These are phyloP conservation scores for Reticulitermes speratus DNA, from an alignment of 1,140 invertebrate genomes.

Conservation along the genomic window DNA sequence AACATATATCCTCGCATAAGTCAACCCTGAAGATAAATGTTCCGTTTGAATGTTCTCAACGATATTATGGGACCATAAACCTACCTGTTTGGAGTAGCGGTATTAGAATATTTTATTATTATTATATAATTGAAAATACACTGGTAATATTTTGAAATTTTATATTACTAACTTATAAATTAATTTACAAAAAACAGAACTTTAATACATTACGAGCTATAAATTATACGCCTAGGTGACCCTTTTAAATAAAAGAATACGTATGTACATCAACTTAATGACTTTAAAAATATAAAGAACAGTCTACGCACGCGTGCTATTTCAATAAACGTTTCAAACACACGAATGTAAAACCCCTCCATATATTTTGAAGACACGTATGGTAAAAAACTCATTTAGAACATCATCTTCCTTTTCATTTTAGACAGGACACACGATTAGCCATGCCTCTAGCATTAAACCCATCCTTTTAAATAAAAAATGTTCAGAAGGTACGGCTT, in stretches of 20 bases:
- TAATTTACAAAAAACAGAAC: neutral
- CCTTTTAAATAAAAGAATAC: neutral
- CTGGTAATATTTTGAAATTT: too few relatives aligned
- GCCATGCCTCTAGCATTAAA: slow-evolving; percentile 8
- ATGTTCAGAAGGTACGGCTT: neutral
- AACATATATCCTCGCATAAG: too few relatives aligned
- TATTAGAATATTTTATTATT: too few relatives aligned
- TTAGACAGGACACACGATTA: neutral
- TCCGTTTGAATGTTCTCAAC: too few relatives aligned
- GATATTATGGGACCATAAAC: too few relatives aligned
- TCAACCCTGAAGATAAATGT: too few relatives aligned
- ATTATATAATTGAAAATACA: too few relatives aligned
- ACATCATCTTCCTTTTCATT: neutral
- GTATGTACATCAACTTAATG: neutral
- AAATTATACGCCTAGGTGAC: neutral
- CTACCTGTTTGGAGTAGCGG: too few relatives aligned
- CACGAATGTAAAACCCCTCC: neutral
- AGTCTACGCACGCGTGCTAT: neutral
- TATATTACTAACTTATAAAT: neutral
- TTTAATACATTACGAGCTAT: neutral
- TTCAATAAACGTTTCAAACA: neutral
- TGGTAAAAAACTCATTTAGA: neutral
- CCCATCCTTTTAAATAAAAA: slow-evolving; percentile 7
- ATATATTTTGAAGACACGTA: neutral
- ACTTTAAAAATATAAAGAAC: neutral